Evolutionary conservation across 2,888 invertebrate species (phyloP).

Genomic region (Neria commutata): DNA sequence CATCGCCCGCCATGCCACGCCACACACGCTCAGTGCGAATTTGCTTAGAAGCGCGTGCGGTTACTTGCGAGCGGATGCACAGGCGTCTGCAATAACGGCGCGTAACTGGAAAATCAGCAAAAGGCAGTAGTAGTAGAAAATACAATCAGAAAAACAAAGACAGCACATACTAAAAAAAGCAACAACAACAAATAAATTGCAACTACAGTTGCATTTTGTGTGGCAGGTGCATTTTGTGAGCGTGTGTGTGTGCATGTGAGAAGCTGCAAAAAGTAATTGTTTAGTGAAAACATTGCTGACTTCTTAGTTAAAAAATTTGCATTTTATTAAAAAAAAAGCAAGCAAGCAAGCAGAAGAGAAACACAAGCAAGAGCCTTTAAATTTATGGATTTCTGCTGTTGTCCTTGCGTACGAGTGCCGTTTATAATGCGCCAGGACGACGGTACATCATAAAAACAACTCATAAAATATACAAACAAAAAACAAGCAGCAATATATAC

Average conservation of each 20-base stretch:
- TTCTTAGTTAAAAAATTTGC: too few relatives aligned
- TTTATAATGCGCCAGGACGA: conserved; percentile 13
- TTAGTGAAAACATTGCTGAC: background rate
- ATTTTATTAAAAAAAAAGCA: background rate
- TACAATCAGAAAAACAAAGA: background rate
- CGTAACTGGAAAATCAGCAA: background rate
- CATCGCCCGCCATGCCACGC: background rate
- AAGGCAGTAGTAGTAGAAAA: background rate
- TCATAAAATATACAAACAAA: background rate
- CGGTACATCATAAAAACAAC: background rate
- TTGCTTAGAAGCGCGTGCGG: background rate
- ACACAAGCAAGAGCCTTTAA: conserved; percentile 42
- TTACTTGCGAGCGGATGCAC: background rate
- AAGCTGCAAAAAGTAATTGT: too few relatives aligned
- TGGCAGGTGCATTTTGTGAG: background rate
- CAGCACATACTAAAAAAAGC: too few relatives aligned
- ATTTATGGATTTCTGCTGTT: conserved; percentile 48
- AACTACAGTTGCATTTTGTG: background rate
- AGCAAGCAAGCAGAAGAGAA: conserved; percentile 26
- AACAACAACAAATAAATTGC: background rate
- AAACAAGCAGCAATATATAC: conserved; percentile 18
- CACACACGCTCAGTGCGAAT: background rate
- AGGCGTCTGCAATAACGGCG: background rate
- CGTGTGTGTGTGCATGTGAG: background rate
- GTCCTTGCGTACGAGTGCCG: conserved; percentile 48